Evolutionary conservation across 1,140 invertebrate species (phyloP), one percentile per base, ranked within the genome.

Genomic region (Belonocnema kinseyi): DNA sequence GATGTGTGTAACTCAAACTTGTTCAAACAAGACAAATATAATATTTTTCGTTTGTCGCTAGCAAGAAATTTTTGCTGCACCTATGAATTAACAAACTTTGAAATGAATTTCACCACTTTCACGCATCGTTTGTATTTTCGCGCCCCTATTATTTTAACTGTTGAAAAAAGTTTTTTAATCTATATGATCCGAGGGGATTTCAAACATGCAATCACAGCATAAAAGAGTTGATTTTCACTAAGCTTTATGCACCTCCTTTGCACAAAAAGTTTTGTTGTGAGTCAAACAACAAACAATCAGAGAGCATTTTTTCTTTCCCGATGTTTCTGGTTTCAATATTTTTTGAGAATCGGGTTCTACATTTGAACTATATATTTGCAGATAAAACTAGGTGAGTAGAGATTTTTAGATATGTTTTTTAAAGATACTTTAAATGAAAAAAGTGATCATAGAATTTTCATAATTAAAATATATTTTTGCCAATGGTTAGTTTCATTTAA

Each of bases 121-220:
- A n/a, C 17, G 21, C 26, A 19, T 46, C n/a, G 3, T 54, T 54
- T 54, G 52, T 4, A 54, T 54, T 54, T 5, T 33, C 26, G 26
- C 26, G 26, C 26, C 2, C 26, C 26, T 33, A 33, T 54, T 17
- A 6, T 2, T 54, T 17, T 10, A 1, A 17, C 17, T 19, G 26
- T 54, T 19, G 1, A 1, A 19, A 10, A n/a, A 16, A n/a, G 17
- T 17, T 2, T 54, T 54, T 12, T 54, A 54, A 54, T 16, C n/a
- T 17, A 54, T 54, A 17, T 54, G 16, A 54, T 54, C 53, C 17
- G 16, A 4, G 16, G 53, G 53, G 53, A 54, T 54, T 17, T 8
- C 53, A 54, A 10, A 54, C 53, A 19, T 54, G 53, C 53, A 54
- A 54, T 54, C 53, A 54, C n/a, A 17, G 53, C 19, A 54, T 54